These are phyloP conservation scores for Erynnis tages DNA, from an alignment of 2,888 invertebrate species.

Conservation along the genomic window DNA sequence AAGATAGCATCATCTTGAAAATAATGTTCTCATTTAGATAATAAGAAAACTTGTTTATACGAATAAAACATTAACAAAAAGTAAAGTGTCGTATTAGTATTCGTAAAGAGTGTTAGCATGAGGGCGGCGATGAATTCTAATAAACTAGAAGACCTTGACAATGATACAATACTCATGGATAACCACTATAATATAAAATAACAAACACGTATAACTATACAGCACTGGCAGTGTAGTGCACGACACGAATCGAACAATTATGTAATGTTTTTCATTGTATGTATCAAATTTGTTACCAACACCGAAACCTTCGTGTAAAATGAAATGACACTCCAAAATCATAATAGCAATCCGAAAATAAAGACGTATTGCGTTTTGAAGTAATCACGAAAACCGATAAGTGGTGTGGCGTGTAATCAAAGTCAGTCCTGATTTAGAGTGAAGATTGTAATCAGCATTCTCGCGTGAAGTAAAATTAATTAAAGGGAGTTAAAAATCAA, in stretches of 20 bases:
- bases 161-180: constrained; percentile 63
- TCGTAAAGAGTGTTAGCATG: constrained; percentile 61
- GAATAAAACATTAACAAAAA: constrained; percentile 46
- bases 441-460: constrained; percentile 4
- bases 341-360: not conserved
- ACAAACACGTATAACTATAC: constrained; percentile 33
- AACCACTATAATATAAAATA: constrained; percentile 56
- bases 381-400: constrained; percentile 8
- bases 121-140: constrained; percentile 71
- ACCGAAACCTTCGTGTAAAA: not conserved
- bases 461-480: not conserved
- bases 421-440: not conserved
- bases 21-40: constrained; percentile 27
- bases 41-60: constrained; percentile 24
- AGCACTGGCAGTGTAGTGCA: constrained; percentile 14
- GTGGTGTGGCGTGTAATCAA: constrained; percentile 7
- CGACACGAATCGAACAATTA: constrained; percentile 11
- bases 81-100: constrained; percentile 60
- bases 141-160: constrained; percentile 71
- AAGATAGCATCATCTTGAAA: constrained; percentile 19
- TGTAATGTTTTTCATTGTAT: constrained; percentile 4
- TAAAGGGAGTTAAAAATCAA: constrained; percentile 8
- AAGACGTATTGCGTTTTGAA: constrained; percentile 2
- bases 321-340: not conserved
- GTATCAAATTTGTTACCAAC: not conserved